Evolutionary conservation across 2,888 invertebrate genomes (phyloP).

Genomic region (Panzeria rudis): DNA sequence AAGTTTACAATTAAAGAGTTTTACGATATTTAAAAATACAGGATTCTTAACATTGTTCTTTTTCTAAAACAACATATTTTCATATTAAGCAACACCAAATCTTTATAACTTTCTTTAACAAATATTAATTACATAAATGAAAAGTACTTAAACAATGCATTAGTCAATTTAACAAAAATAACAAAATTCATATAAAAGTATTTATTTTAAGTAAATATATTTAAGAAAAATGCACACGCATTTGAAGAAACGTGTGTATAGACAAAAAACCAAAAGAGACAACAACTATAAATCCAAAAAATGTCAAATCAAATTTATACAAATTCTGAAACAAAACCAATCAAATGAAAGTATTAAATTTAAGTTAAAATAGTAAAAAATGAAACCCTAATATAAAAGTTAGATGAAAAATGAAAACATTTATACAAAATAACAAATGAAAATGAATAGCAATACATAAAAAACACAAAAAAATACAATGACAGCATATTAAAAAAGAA

Average conservation of each 20-base stretch:
- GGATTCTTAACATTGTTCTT: too few species aligned
- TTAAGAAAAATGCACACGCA: constrained; percentile 24
- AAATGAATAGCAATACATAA: constrained; percentile 67
- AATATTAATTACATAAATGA: constrained; percentile 27
- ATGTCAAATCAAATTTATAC: constrained; percentile 77
- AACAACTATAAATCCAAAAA: constrained; percentile 70
- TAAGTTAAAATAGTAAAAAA: constrained; percentile 69
- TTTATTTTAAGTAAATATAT: constrained; percentile 61
- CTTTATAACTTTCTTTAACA: not conserved
- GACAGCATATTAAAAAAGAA: constrained; percentile 26
- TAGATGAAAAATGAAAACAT: constrained; percentile 65
- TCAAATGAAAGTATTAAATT: constrained; percentile 81
- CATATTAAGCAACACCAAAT: not conserved
- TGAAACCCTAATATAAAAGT: constrained; percentile 25
- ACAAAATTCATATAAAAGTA: constrained; percentile 75
- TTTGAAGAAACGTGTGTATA: constrained; percentile 61
- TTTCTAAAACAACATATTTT: too few species aligned
- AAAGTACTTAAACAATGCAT: constrained; percentile 62
- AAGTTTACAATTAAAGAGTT: too few species aligned
- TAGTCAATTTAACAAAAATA: constrained; percentile 75
- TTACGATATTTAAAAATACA: too few species aligned
- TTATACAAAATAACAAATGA: constrained; percentile 66
- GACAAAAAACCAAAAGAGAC: constrained; percentile 47
- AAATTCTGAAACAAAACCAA: constrained; percentile 80
- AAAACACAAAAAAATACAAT: constrained; percentile 21